Conservation (phyloP, 64 coral and sea anemone genomes). For the Dendrophyllia cribrosa region DNA sequence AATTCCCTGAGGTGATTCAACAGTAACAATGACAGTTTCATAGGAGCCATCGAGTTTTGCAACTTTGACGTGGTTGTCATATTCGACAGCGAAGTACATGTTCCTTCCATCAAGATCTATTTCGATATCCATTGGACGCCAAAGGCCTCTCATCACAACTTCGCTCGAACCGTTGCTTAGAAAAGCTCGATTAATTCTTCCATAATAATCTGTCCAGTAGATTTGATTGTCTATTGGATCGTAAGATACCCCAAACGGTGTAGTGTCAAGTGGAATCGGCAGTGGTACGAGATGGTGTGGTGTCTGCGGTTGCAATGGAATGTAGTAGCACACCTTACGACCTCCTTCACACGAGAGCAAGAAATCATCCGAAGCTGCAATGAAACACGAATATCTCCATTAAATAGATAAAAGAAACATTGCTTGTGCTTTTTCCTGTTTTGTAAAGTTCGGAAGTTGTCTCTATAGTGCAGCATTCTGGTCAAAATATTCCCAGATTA, state of each 20-base stretch:
- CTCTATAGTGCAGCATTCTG: too few relatives aligned
- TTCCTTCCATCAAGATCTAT: constrained; percentile 53
- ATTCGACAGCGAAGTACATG: constrained; percentile 25
- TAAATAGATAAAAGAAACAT: too few relatives aligned
- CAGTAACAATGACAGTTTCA: neutral
- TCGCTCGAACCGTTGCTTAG: neutral
- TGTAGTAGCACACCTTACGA: neutral
- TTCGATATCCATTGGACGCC: neutral
- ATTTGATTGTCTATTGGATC: constrained; percentile 31
- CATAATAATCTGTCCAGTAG: constrained; percentile 31
- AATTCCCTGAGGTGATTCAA: constrained; percentile 31
- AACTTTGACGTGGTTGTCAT: neutral
- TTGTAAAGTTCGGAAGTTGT: too few relatives aligned
- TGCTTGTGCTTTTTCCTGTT: too few relatives aligned
- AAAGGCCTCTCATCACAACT: neutral
- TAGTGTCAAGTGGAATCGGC: neutral
- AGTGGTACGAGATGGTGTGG: neutral
- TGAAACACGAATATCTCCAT: too few relatives aligned
- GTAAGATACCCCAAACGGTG: neutral
- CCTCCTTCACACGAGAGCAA: neutral
- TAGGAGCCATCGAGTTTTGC: constrained; percentile 18
- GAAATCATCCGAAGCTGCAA: neutral
- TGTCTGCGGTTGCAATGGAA: neutral
- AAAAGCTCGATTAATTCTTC: constrained; percentile 12
- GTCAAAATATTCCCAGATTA: too few relatives aligned